Evolutionary conservation across 2,113 vertebrate species (phyloP).

Genomic region (Percopsis transmontana): DNA sequence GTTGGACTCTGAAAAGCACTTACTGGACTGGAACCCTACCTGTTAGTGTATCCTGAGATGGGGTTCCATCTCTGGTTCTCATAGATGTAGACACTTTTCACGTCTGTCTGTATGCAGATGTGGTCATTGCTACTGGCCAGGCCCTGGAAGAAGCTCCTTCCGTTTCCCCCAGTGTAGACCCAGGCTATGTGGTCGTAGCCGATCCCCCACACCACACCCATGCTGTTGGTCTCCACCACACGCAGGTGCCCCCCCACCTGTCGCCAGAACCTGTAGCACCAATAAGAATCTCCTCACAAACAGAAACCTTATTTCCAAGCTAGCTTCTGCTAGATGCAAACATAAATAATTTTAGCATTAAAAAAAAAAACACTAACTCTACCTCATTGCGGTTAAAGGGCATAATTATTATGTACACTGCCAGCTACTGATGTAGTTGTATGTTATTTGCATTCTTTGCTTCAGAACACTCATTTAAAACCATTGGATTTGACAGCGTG

Average conservation of each 20-base stretch:
- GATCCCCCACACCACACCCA: constrained; percentile 92
- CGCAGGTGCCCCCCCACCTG: constrained; percentile 94
- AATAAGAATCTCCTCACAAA: not conserved
- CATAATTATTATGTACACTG: no score
- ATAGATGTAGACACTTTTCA: constrained; percentile 90
- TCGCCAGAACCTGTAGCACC: constrained; percentile 88
- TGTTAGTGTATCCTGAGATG: constrained; percentile 91
- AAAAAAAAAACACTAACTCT: no score
- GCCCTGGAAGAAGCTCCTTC: constrained; percentile 91
- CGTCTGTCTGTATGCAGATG: constrained; percentile 87
- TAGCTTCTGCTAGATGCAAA: no score
- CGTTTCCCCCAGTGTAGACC: constrained; percentile 89
- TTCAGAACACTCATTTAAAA: no score
- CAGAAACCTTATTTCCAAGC: no score
- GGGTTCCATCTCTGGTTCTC: constrained; percentile 99
- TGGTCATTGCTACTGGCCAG: constrained; percentile 87
- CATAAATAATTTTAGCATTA: no score
- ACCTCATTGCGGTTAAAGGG: no score
- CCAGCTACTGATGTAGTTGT: no score
- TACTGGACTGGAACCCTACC: constrained; percentile 64
- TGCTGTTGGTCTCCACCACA: constrained; percentile 84
- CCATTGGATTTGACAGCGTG: no score
- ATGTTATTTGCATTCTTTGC: no score
- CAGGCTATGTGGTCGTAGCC: constrained; percentile 92
- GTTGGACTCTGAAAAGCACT: no score